Conservation (phyloP, 2,888 invertebrate genomes). For the Ceratothoa steindachneri region DNA sequence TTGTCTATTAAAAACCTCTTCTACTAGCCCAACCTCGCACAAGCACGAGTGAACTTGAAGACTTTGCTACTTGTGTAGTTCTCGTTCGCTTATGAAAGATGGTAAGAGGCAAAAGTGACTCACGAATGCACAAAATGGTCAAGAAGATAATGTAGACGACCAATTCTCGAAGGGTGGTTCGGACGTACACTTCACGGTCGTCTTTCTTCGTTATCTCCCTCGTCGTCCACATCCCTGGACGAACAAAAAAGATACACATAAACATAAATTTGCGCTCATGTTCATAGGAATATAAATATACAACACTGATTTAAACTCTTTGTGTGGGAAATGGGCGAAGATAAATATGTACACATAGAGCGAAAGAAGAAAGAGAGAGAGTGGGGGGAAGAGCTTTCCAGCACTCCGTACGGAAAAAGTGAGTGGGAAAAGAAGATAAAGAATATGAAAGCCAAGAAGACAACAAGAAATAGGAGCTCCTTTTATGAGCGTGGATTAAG, state of each 20-base stretch:
- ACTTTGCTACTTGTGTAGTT: too few relatives aligned
- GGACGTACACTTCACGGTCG: constrained; percentile 50
- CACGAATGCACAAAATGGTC: constrained; percentile 49
- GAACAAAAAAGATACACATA: neutral
- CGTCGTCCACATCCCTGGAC: constrained; percentile 51
- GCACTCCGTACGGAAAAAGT: neutral
- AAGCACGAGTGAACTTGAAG: too few relatives aligned
- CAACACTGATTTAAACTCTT: neutral
- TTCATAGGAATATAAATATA: neutral
- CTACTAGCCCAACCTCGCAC: too few relatives aligned
- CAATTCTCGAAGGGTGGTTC: constrained; percentile 51
- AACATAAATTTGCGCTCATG: neutral
- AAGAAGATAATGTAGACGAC: constrained; percentile 51
- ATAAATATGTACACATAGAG: neutral
- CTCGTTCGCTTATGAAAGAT: too few relatives aligned
- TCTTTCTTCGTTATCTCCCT: constrained; percentile 50
- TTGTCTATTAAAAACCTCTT: too few relatives aligned
- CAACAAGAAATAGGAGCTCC: neutral
- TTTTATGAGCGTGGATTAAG: too few relatives aligned
- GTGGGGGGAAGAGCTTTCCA: neutral
- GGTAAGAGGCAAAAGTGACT: too few relatives aligned
- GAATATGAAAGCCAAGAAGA: constrained; percentile 4
- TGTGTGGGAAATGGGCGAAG: neutral
- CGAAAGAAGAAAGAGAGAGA: neutral
- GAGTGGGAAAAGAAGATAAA: neutral